Conservation (phyloP, 2,888 invertebrate species). For the Pheosia gnoma region DNA sequence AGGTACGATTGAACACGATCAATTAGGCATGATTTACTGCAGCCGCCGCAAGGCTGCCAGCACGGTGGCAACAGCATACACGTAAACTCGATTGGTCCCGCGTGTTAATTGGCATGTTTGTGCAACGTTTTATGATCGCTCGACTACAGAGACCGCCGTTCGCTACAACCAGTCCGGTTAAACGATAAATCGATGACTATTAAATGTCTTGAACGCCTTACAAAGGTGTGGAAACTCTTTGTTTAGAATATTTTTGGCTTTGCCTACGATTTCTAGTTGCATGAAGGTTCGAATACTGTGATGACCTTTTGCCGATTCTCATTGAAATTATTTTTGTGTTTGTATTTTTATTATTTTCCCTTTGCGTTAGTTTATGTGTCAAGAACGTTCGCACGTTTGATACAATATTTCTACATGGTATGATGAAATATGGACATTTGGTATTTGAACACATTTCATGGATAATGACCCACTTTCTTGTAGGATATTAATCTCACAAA, state of each 20-base stretch:
- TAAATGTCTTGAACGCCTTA: slow-evolving; percentile 24
- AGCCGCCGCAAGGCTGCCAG: background rate
- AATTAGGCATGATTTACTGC: background rate
- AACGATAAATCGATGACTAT: slow-evolving; percentile 24
- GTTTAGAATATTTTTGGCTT: background rate
- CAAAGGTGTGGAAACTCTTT: slow-evolving; percentile 24
- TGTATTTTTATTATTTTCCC: slow-evolving; percentile 21
- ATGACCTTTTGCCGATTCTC: slow-evolving; percentile 23
- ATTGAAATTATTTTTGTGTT: slow-evolving; percentile 21
- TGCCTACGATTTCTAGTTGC: background rate
- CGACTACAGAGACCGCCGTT: slow-evolving; percentile 31
- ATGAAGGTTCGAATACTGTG: slow-evolving; percentile 8
- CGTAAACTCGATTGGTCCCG: slow-evolving; percentile 31
- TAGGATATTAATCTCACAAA: background rate
- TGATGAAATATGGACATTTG: no score
- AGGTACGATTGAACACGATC: background rate
- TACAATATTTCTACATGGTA: background rate
- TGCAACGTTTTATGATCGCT: slow-evolving; percentile 33
- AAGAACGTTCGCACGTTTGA: slow-evolving; percentile 20
- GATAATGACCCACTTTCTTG: no score
- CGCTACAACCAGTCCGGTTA: slow-evolving; percentile 19
- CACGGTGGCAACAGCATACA: slow-evolving; percentile 1
- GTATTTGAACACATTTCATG: no score
- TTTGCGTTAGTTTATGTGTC: slow-evolving; percentile 25
- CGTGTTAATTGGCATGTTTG: slow-evolving; percentile 39